Evolutionary conservation across 1,140 invertebrate genomes (phyloP).

Genomic region (Potamilus streckersoni): DNA sequence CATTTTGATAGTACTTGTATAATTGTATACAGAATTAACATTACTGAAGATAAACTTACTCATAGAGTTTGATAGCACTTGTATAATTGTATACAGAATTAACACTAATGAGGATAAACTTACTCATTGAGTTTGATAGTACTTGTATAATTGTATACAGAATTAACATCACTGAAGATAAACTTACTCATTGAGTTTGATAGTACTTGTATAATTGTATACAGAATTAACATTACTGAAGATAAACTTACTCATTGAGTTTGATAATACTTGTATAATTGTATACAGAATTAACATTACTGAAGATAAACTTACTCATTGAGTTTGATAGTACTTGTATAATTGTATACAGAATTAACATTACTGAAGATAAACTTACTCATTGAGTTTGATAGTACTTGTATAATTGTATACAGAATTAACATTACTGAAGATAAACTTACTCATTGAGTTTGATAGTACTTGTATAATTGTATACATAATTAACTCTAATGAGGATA

Average conservation of each 20-base stretch:
- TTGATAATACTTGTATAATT: conserved; percentile 20
- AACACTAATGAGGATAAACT: background rate
- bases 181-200: conserved; percentile 28
- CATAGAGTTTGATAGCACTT: conserved; percentile 17
- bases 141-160: no score
- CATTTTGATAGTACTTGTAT: conserved; percentile 17
- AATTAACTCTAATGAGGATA: no score
- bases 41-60: conserved; percentile 9
- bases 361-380: conserved; percentile 9
- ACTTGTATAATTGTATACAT: no score
- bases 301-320: conserved; percentile 14
- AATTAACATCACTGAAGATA: no score
- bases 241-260: conserved; percentile 21
- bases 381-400: conserved; percentile 18
- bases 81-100: no score
- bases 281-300: no score
- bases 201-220: no score
- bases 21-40: no score
- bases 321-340: conserved; percentile 20
- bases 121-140: conserved; percentile 27
- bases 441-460: conserved; percentile 27
- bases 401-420: no score
- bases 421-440: background rate
- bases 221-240: no score
- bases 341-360: no score